Conservation (phyloP, 2,113 vertebrate genomes). For the Jaculus jaculus region DNA sequence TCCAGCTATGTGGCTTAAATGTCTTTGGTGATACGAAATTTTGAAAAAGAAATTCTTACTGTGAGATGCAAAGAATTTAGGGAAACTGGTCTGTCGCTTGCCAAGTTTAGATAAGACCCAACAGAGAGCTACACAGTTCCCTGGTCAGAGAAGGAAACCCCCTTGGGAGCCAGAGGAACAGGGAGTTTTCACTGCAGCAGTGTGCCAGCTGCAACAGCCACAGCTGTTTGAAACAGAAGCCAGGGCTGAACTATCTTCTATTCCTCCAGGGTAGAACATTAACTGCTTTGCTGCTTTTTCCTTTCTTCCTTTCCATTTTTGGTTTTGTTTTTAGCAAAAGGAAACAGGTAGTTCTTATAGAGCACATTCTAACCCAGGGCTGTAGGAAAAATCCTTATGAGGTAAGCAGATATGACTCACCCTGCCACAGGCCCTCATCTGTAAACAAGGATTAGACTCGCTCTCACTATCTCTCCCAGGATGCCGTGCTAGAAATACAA, state of each 20-base stretch:
- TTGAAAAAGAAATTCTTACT: constrained; percentile 37
- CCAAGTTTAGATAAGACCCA: constrained; percentile 53
- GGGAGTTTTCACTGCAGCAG: constrained; percentile 55
- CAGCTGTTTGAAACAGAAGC: constrained; percentile 58
- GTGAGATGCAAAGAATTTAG: constrained; percentile 64
- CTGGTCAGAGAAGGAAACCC: constrained; percentile 57
- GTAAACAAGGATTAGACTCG: constrained; percentile 22
- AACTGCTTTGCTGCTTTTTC: constrained; percentile 8
- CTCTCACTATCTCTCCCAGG: constrained; percentile 18
- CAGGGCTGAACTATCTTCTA: constrained; percentile 24
- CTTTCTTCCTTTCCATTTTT: not conserved
- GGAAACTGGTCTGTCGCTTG: constrained; percentile 46
- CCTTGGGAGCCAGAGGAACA: constrained; percentile 37
- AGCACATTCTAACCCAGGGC: constrained; percentile 6
- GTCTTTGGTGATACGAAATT: not conserved
- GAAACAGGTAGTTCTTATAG: constrained; percentile 29
- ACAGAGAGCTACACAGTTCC: constrained; percentile 11
- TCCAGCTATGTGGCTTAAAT: not conserved
- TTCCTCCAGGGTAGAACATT: not conserved
- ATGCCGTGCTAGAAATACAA: constrained; percentile 43
- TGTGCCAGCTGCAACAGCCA: constrained; percentile 57
- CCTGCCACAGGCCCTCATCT: not conserved
- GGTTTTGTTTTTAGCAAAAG: constrained; percentile 50
- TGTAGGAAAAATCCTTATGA: not conserved
- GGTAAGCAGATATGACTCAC: not conserved